Evolutionary conservation across 2,113 vertebrate genomes (phyloP), one percentile per base, ranked within the genome.

Genomic region (Tachuris rubrigastra): DNA sequence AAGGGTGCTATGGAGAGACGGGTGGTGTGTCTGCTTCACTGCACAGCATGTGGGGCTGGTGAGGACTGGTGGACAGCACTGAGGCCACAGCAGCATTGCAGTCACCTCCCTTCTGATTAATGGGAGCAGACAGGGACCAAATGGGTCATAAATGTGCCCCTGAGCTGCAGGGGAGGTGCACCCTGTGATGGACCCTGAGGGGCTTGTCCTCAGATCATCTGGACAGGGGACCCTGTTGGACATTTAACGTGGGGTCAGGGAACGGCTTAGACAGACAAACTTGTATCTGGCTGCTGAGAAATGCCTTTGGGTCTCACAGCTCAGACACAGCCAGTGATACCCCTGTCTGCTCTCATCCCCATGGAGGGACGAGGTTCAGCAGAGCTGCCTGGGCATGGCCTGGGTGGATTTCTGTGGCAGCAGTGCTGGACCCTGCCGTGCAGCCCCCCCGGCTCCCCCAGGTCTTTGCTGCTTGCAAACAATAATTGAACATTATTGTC

Each of bases 71-170:
- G 76, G 79, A 6, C 73, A 75, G 17, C 30, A 11, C 30, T 19
- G 72, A 90, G 65, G 85, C 35, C 79, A 47, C 31, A 27, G 79
- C 68, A 92, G 68, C 75, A 11, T 3, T 41, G 28, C 82, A 52
- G 55, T 78, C 83, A 92, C 42, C 72, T 93, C 79, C 47, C 17
- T 68, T 78, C 55, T 84, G 33, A 24, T 31, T 90, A 68, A 86
- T 42, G 52, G 79, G 56, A 94, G 37, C 60, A 72, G 96, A 89
- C 79, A 86, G 68, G 35, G 75, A 90, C 78, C 82, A 91, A 85
- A 87, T 30, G 75, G 92, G 95, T 96, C 89, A 93, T 84, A 93
- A 96, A 90, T 1, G 7, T 87, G 68, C 56, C 83, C 56, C 33
- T 21, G 25, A 81, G 83, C 68, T 90, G 65, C 47, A 72, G 60